Conservation (phyloP, 1,140 invertebrate species). For the Leptopilina clavipes region DNA sequence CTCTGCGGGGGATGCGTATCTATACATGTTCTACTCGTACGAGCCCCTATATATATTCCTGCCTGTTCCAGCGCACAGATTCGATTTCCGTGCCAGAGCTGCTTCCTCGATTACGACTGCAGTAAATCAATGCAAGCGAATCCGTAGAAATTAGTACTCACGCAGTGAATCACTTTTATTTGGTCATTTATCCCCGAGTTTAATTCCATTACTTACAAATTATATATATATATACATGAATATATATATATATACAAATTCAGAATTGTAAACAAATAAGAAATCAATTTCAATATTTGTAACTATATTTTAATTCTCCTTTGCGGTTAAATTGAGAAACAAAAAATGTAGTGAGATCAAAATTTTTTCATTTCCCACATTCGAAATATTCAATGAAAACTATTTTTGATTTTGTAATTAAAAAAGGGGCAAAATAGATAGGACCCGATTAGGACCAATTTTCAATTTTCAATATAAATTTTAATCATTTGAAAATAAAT, state of each 20-base stretch:
- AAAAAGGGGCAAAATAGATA: too few relatives aligned
- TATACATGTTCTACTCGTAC: slow-evolving; percentile 7
- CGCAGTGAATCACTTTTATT: slow-evolving; percentile 23
- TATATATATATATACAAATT: too few relatives aligned
- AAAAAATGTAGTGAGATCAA: too few relatives aligned
- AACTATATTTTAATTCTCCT: too few relatives aligned
- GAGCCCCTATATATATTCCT: slow-evolving; percentile 17
- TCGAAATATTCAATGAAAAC: too few relatives aligned
- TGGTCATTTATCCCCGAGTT: slow-evolving; percentile 1
- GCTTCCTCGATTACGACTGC: slow-evolving; percentile 34
- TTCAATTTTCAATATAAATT: too few relatives aligned
- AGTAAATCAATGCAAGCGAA: slow-evolving; percentile 35
- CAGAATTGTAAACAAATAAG: background rate
- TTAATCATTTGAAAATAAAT: too few relatives aligned
- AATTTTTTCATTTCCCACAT: too few relatives aligned
- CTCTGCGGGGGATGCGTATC: slow-evolving; percentile 31
- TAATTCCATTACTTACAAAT: slow-evolving; percentile 12
- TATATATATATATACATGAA: background rate
- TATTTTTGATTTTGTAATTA: too few relatives aligned
- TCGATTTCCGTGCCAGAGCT: slow-evolving; percentile 18
- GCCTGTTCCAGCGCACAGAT: slow-evolving; percentile 11
- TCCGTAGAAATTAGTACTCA: slow-evolving; percentile 11
- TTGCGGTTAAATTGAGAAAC: too few relatives aligned
- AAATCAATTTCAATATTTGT: background rate
- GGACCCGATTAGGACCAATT: too few relatives aligned